These are phyloP conservation scores for Crocodylus rhombifer DNA, from an alignment of 2,797 vertebrate species.

Conservation along the genomic window DNA sequence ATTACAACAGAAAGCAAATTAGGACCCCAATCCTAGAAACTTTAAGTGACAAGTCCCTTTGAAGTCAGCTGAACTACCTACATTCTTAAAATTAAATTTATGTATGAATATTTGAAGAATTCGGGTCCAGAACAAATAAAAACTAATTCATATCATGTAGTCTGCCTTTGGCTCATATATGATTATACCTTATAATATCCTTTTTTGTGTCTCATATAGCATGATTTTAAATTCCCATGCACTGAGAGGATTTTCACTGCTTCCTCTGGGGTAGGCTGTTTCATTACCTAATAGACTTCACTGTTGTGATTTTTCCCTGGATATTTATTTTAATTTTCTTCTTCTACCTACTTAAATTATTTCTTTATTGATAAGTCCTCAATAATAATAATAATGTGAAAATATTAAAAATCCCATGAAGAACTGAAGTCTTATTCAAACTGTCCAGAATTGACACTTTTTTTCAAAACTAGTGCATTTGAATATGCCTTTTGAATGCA, in stretches of 20 bases:
- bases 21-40: not conserved
- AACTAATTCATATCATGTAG: not conserved
- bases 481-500: not conserved
- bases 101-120: not conserved
- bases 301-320: conserved; percentile 26
- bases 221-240: not conserved
- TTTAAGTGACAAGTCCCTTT: not conserved
- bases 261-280: not conserved
- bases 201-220: not conserved
- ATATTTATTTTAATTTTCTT: conserved; percentile 23
- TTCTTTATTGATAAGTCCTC: conserved; percentile 29
- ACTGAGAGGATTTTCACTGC: not conserved
- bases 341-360: not conserved
- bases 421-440: conserved; percentile 36
- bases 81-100: not conserved
- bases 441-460: conserved; percentile 13
- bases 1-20: not conserved
- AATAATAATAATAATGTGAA: not conserved
- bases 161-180: not conserved
- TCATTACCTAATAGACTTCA: conserved; percentile 1
- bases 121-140: not conserved
- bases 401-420: not conserved
- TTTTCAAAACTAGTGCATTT: conserved; percentile 10
- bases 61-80: not conserved
- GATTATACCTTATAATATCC: not conserved